Evolutionary conservation across 2,113 vertebrate genomes (phyloP).

Genomic region (Lampris incognitus): DNA sequence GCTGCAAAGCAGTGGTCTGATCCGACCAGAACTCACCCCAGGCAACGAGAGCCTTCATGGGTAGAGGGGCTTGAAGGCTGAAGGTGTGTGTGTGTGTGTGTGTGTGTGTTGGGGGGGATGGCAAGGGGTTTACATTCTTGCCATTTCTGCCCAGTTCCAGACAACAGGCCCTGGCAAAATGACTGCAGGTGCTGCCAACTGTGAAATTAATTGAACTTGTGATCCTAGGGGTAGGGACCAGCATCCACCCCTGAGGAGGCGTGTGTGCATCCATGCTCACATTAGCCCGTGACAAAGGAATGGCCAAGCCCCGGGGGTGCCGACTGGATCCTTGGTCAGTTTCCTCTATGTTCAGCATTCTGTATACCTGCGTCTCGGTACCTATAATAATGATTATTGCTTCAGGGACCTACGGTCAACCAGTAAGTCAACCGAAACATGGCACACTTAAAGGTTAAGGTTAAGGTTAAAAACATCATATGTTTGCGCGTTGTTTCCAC

Average conservation of each 20-base stretch:
- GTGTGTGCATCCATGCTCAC: slow-evolving; percentile 38
- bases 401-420: background rate
- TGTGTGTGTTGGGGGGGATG: background rate
- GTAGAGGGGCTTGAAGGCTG: slow-evolving; percentile 14
- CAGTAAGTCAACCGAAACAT: slow-evolving; percentile 4
- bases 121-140: slow-evolving; percentile 43
- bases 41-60: slow-evolving; percentile 55
- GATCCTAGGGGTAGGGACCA: slow-evolving; percentile 66
- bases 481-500: background rate
- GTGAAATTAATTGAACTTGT: slow-evolving; percentile 84
- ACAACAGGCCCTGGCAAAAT: slow-evolving; percentile 54
- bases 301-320: slow-evolving; percentile 43
- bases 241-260: slow-evolving; percentile 57
- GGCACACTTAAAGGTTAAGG: background rate
- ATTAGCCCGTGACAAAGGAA: slow-evolving; percentile 49
- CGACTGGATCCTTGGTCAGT: slow-evolving; percentile 55
- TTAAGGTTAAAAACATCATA: background rate
- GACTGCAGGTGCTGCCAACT: slow-evolving; percentile 69
- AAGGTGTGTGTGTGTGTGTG: background rate
- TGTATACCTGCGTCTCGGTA: no score
- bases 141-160: slow-evolving; percentile 49
- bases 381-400: background rate
- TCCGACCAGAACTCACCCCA: slow-evolving; percentile 57
- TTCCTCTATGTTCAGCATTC: slow-evolving; percentile 12
- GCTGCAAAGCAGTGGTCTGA: slow-evolving; percentile 35